Evolutionary conservation across 2,113 vertebrate species (phyloP), one percentile per base, ranked within the genome.

Genomic region (Xiphophorus couchianus): DNA sequence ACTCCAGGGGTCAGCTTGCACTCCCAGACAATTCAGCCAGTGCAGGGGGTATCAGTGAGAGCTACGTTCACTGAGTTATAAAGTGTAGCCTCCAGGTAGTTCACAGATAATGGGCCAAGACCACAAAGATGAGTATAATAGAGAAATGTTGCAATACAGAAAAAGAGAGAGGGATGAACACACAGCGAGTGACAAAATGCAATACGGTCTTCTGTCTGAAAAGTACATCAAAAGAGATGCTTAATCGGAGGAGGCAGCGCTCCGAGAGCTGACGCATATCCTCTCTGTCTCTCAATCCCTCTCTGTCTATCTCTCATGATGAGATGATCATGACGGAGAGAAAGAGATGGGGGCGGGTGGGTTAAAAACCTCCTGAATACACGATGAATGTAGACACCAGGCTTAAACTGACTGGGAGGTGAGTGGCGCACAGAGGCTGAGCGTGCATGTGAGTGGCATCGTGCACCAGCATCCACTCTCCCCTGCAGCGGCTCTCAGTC

Each of bases 281-380:
- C 65, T 54, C 78, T 74, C 70, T 71, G 70, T 69, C 69, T 80
- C 74, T 79, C 90, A 81, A 79, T 80, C 79, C 72, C 80, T 78
- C 63, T 83, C 78, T 58, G 51, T 84, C 85, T 77, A 37, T 88
- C 83, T 69, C 76, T 89, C 76, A 61, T 88, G 69, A 87, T 86
- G 86, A 90, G 84, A 91, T 88, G 82, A 85, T 84, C 76, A 25
- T 84, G 87, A 84, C 87, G 60, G 71, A 76, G 61, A 35, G 37
- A 80, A 54, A 62, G 62, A 83, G 74, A 64, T 78, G 28, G 80
- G 72, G 87, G 76, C 69, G 60, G 80, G 83, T 71, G 69, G 89
- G 93, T 92, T 94, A 95, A 94, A 96, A 95, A 95, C 95, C 94
- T 94, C 86, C 93, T 93, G 95, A 94, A 96, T 94, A 95, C 95